These are phyloP conservation scores for Amblyjoppa proteus DNA, from an alignment of 2,888 invertebrate genomes.

Conservation along the genomic window DNA sequence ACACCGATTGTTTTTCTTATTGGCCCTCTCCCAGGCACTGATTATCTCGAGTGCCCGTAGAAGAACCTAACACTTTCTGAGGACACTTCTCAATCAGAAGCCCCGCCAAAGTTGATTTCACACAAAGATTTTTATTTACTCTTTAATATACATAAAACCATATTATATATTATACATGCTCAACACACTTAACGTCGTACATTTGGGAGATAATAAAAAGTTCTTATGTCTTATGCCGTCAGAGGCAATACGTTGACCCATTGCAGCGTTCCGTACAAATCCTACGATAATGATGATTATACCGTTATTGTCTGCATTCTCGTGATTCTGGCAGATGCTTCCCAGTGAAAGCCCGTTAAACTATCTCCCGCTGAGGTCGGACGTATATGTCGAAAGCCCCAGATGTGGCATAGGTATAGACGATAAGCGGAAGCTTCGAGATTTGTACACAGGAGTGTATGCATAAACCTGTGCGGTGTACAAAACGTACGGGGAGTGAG, in stretches of 20 bases:
- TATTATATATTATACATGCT: no score
- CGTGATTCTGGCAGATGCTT: constrained; percentile 25
- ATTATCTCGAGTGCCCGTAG: no score
- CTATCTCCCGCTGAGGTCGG: not conserved
- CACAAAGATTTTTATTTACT: no score
- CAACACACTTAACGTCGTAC: no score
- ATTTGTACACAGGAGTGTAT: constrained; percentile 37
- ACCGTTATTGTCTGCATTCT: constrained; percentile 39
- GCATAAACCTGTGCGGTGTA: constrained; percentile 26
- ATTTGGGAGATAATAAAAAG: no score
- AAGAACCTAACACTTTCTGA: no score
- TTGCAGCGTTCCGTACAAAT: constrained; percentile 20
- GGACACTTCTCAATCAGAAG: no score
- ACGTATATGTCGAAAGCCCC: not conserved
- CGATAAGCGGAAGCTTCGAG: constrained; percentile 20
- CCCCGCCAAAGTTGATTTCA: no score
- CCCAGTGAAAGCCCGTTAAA: constrained; percentile 20
- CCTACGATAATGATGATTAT: constrained; percentile 38
- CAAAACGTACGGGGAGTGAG: constrained; percentile 26
- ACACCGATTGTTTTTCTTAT: no score
- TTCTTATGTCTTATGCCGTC: no score
- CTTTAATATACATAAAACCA: no score
- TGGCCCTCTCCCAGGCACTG: no score
- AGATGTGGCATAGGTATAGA: constrained; percentile 25
- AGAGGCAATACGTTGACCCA: constrained; percentile 22